Percentiles rank a stretch among this genome's conserved stretches.
These are phyloP conservation scores for Rotaria sp. DNA, from an alignment of 2,888 invertebrate species.

Conservation along the genomic window DNA sequence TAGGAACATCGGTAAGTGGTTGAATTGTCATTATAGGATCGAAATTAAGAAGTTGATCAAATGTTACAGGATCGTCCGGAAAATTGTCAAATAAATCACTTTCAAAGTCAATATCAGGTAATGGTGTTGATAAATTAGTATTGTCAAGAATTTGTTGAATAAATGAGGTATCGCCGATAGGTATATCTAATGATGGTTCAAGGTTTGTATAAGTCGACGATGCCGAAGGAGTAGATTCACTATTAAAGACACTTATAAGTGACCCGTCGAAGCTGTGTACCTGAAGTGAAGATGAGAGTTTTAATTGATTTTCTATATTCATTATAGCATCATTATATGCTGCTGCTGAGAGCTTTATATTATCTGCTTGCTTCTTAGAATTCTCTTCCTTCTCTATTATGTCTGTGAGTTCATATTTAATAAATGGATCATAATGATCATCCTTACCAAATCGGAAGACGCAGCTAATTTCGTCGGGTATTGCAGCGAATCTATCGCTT, in stretches of 20 bases:
- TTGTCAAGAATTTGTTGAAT: neutral
- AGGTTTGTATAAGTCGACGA: slow-evolving; percentile 5
- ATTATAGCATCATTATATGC: neutral
- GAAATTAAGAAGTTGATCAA: neutral
- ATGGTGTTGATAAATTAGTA: neutral
- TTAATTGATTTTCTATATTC: neutral
- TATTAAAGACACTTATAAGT: slow-evolving; percentile 29
- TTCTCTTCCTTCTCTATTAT: neutral
- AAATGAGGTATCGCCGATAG: neutral
- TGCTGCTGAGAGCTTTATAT: neutral
- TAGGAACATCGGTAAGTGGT: neutral
- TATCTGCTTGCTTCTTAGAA: neutral
- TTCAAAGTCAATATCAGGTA: neutral
- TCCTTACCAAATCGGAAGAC: slow-evolving; percentile 27
- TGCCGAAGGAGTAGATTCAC: neutral
- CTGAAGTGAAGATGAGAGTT: slow-evolving; percentile 23
- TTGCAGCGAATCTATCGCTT: neutral
- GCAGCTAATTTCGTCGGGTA: slow-evolving; percentile 22
- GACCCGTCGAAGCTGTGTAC: slow-evolving; percentile 27
- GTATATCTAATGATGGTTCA: slow-evolving; percentile 22
- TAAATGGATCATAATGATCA: neutral
- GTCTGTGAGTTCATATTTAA: neutral
- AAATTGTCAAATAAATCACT: neutral
- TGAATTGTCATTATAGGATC: neutral
- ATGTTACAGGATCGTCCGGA: neutral